These are phyloP conservation scores for Apoda limacodes DNA, from an alignment of 2,888 invertebrate genomes.

Conservation along the genomic window DNA sequence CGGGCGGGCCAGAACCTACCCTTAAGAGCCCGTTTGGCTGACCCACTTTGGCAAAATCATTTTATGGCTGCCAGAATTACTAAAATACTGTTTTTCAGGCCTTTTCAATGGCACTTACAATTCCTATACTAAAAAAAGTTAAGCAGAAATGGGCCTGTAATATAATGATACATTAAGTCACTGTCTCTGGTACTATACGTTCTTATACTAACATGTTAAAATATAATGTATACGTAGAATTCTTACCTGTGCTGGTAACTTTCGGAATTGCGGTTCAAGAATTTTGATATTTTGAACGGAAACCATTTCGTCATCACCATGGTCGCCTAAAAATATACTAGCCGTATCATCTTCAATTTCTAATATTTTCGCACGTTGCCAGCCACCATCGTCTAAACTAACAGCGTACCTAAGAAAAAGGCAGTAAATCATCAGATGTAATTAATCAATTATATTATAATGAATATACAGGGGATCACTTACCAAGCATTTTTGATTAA, in stretches of 20 bases:
- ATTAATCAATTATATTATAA: background rate
- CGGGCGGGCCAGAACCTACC: too few relatives aligned
- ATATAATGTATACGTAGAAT: too few relatives aligned
- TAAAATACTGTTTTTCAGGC: too few relatives aligned
- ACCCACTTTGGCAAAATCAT: too few relatives aligned
- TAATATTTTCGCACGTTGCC: conserved; percentile 70
- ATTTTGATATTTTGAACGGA: conserved; percentile 65
- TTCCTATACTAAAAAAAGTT: too few relatives aligned
- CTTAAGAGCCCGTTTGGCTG: too few relatives aligned
- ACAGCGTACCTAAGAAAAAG: conserved; percentile 48
- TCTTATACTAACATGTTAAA: too few relatives aligned
- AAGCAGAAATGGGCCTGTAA: too few relatives aligned
- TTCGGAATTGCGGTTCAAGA: conserved; percentile 73
- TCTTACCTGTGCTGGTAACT: conserved; percentile 75
- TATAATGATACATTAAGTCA: too few relatives aligned
- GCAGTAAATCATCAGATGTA: background rate
- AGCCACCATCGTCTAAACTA: conserved; percentile 47
- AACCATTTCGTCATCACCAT: conserved; percentile 76
- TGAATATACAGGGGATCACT: conserved; percentile 19
- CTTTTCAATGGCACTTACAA: too few relatives aligned
- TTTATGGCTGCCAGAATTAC: too few relatives aligned
- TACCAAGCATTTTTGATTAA: conserved; percentile 56
- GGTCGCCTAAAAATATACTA: conserved; percentile 79
- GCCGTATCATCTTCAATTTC: conserved; percentile 60
- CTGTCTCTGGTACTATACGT: too few relatives aligned